These are phyloP conservation scores for Machaerirhynchus nigripectus DNA, from an alignment of 2,113 vertebrate species.

Conservation along the genomic window DNA sequence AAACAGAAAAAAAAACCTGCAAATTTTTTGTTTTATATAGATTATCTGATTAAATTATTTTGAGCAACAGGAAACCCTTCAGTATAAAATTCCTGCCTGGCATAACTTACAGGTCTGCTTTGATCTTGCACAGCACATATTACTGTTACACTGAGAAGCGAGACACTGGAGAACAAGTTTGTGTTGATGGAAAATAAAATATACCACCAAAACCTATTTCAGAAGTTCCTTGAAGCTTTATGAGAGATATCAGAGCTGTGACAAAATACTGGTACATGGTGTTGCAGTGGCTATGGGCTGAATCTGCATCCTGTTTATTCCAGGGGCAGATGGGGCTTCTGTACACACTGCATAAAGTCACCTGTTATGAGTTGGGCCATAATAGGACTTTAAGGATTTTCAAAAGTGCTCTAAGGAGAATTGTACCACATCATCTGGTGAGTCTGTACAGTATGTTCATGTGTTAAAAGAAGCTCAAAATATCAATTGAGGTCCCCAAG, in stretches of 20 bases:
- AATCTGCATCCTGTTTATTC: background rate
- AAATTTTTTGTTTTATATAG: background rate
- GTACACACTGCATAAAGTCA: background rate
- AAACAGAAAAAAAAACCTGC: background rate
- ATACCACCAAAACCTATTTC: background rate
- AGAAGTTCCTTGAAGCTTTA: background rate
- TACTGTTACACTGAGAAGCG: background rate
- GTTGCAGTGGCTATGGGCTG: background rate
- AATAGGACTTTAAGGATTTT: background rate
- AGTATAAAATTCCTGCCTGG: background rate
- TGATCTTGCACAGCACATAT: background rate
- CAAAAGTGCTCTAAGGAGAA: background rate
- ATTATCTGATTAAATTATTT: background rate
- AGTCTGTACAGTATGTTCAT: background rate
- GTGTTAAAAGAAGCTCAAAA: background rate
- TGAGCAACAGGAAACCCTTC: background rate
- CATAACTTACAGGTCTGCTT: background rate
- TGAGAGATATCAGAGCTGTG: background rate
- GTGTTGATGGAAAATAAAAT: background rate
- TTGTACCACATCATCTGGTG: background rate
- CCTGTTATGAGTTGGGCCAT: background rate
- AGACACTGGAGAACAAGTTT: background rate
- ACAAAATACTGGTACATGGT: background rate
- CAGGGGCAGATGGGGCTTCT: background rate
- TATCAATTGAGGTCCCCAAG: background rate